These are phyloP conservation scores for Dolichopus griseipennis DNA, from an alignment of 2,888 invertebrate genomes.

Conservation along the genomic window DNA sequence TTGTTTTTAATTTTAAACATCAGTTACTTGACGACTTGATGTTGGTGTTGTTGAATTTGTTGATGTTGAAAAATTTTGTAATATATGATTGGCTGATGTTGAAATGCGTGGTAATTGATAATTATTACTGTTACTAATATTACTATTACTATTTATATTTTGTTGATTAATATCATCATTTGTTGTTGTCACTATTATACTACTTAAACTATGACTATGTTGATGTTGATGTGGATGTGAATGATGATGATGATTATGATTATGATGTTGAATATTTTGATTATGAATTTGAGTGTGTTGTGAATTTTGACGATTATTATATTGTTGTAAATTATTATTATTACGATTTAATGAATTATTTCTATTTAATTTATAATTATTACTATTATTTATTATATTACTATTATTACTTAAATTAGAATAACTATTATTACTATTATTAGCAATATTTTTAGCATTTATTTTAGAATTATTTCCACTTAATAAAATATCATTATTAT, in stretches of 20 bases:
- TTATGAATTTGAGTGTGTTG: conserved; percentile 17
- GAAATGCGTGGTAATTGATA: neutral
- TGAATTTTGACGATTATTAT: conserved; percentile 11
- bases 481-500: conserved; percentile 16
- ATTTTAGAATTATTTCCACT: conserved; percentile 17
- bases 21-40: conserved; percentile 40
- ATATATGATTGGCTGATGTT: conserved; percentile 1
- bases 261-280: conserved; percentile 20
- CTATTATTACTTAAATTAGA: conserved; percentile 30
- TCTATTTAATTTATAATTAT: conserved; percentile 16
- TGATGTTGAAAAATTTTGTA: conserved; percentile 19
- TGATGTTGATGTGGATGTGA: neutral
- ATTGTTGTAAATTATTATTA: conserved; percentile 13
- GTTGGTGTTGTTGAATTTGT: conserved; percentile 19
- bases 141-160: conserved; percentile 19
- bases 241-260: conserved; percentile 14
- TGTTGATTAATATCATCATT: conserved; percentile 8
- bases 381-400: conserved; percentile 24
- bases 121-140: conserved; percentile 22
- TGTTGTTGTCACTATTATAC: conserved; percentile 2
- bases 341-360: conserved; percentile 22
- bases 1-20: conserved; percentile 35
- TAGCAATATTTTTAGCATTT: conserved; percentile 18
- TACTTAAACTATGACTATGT: conserved; percentile 8
- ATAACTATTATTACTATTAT: conserved; percentile 21